Conservation (phyloP, 2,797 vertebrate species). For the Danio jaintianensis region DNA sequence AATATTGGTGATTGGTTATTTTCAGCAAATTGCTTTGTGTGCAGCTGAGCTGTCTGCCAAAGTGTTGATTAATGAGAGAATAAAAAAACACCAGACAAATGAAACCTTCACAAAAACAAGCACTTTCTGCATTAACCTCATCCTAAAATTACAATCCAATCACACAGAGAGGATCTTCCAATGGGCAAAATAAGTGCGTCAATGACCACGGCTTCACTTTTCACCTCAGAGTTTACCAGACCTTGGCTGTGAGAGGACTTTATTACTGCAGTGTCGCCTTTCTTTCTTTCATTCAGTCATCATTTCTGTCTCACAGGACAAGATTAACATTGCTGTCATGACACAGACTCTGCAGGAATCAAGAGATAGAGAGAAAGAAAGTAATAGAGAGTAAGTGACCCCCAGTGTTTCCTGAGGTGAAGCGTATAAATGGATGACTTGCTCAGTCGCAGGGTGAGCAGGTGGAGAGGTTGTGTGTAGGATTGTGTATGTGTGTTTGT, state of each 20-base stretch:
- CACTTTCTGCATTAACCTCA: neutral
- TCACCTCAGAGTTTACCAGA: slow-evolving; percentile 22
- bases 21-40: slow-evolving; percentile 34
- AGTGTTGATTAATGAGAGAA: slow-evolving; percentile 43
- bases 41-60: slow-evolving; percentile 36
- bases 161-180: slow-evolving; percentile 5
- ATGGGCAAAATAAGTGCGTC: neutral
- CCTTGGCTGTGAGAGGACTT: slow-evolving; percentile 25
- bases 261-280: slow-evolving; percentile 28
- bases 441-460: slow-evolving; percentile 15
- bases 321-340: slow-evolving; percentile 43
- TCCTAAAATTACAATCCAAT: slow-evolving; percentile 4
- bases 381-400: slow-evolving; percentile 42
- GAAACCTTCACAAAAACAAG: slow-evolving; percentile 39
- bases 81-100: slow-evolving; percentile 24
- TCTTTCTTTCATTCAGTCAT: slow-evolving; percentile 31
- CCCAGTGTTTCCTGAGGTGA: slow-evolving; percentile 45
- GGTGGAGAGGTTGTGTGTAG: slow-evolving; percentile 1
- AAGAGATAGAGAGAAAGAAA: slow-evolving; percentile 33
- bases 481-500: slow-evolving; percentile 8
- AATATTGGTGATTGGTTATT: slow-evolving; percentile 40
- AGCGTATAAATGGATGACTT: slow-evolving; percentile 40
- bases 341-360: slow-evolving; percentile 33
- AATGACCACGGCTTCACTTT: slow-evolving; percentile 19
- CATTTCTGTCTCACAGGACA: slow-evolving; percentile 35